A percentile compares a stretch with the other conserved stretches of the same genome.
Evolutionary conservation across 1,140 invertebrate species (phyloP).

Genomic region (Gryon sp.): DNA sequence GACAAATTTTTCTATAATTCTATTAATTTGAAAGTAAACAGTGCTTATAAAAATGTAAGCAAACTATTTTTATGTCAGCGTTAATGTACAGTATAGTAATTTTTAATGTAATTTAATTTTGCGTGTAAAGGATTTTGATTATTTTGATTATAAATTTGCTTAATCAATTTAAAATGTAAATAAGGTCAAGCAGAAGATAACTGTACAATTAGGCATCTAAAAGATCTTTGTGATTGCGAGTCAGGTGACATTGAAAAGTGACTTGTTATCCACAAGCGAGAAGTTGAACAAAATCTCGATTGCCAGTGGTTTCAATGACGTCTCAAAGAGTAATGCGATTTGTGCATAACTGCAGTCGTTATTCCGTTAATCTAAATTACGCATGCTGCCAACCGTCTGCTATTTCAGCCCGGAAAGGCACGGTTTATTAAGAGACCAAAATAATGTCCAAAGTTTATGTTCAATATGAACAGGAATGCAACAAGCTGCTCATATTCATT

Average conservation of each 20-base stretch:
- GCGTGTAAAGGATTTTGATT: no score
- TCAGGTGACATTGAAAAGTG: constrained; percentile 31
- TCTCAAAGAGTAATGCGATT: constrained; percentile 38
- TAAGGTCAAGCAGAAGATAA: constrained; percentile 8
- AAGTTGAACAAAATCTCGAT: constrained; percentile 2
- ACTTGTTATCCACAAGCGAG: constrained; percentile 24
- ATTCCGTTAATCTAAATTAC: constrained; percentile 49
- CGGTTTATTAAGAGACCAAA: constrained; percentile 44
- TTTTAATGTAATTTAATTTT: no score
- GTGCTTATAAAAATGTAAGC: no score
- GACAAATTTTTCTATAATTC: no score
- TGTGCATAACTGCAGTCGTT: constrained; percentile 23
- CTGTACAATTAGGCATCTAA: constrained; percentile 5
- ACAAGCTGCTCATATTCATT: constrained; percentile 10
- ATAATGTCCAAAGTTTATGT: constrained; percentile 29
- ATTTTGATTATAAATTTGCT: no score
- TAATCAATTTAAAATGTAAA: no score
- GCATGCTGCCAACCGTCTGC: constrained; percentile 21
- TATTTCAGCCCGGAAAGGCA: constrained; percentile 23
- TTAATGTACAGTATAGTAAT: no score
- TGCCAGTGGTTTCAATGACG: constrained; percentile 34
- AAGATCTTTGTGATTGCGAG: constrained; percentile 10
- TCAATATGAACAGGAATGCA: constrained; percentile 23
- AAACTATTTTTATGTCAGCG: no score
- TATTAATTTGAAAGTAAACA: no score